phyloP scores from a whole-genome alignment of 2,888 invertebrate species.

The Steinernema scapterisci region DNA sequence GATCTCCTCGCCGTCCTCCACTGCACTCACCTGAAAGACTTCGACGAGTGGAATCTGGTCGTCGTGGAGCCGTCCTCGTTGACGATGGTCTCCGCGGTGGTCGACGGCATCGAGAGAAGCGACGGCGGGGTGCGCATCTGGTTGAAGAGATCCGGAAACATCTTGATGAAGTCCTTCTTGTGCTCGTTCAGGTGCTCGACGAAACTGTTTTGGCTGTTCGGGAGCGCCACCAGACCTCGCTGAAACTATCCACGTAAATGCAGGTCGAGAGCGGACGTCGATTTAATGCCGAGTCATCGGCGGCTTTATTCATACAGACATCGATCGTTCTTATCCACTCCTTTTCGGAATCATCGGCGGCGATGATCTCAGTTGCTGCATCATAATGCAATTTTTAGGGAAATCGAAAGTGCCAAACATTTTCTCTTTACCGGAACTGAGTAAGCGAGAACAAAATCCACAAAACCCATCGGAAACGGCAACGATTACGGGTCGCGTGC shows the following conservation, averaged over 20 bases:
- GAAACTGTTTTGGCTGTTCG: slow-evolving; percentile 54
- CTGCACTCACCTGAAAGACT: slow-evolving; percentile 50
- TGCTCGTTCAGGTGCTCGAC: slow-evolving; percentile 52
- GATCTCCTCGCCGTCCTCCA: too few relatives aligned
- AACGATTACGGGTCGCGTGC: too few relatives aligned
- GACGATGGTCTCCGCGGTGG: slow-evolving; percentile 54
- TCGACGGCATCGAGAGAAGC: slow-evolving; percentile 45
- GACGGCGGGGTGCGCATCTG: slow-evolving; percentile 56
- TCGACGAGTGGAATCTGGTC: slow-evolving; percentile 56
- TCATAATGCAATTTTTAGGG: too few relatives aligned
- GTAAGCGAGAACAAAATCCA: too few relatives aligned
- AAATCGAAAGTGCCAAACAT: too few relatives aligned
- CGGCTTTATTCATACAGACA: too few relatives aligned
- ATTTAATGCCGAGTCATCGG: too few relatives aligned
- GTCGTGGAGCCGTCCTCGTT: slow-evolving; percentile 64
- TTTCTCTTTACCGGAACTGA: too few relatives aligned
- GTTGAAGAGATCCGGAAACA: slow-evolving; percentile 62
- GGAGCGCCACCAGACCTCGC: slow-evolving; percentile 21
- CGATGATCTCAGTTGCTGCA: too few relatives aligned
- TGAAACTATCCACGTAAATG: background rate
- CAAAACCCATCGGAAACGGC: too few relatives aligned
- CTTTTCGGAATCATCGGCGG: too few relatives aligned
- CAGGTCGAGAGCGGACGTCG: background rate
- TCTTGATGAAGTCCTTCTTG: slow-evolving; percentile 56
- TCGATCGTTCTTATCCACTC: too few relatives aligned